Base-by-base conservation (phyloP, 2,797 vertebrate species). In the Limosa lapponica region DNA sequence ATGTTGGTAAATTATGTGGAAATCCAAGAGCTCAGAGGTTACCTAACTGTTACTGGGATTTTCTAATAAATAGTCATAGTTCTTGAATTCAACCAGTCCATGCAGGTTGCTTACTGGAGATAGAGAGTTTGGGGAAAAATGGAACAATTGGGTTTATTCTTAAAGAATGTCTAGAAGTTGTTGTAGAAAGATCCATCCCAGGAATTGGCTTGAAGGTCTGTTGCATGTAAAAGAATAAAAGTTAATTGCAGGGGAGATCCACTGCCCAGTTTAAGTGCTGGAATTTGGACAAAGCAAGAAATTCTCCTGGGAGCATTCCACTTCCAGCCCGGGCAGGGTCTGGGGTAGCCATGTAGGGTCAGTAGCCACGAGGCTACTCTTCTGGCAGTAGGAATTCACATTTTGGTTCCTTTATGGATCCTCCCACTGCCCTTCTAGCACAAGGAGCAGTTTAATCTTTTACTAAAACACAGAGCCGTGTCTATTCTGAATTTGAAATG, bases 381-480 rank as follows among this genome's bases (percentile, higher is more conserved):
- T 6, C 11, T 3, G 34, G n/a, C 39, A n/a, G 55, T 55, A 58
- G 57, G 15, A 93, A 65, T 59, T 54, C 24, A 16, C 3, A 0
- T 16, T 22, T 30, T 17, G 37, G 24, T 4, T 16, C 49, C 39
- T 15, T 25, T 23, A 12, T 4, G n/a, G 32, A 49, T 5, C 41
- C 2, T 58, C 7, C 30, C 10, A 1, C 30, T 30, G 14, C 23
- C 57, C 44, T 89, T 44, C 34, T 12, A 44, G 49, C 6, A 3
- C 37, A 24, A 82, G 41, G 34, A 5, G 9, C 4, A 19, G 19
- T 9, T 62, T 11, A 30, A 46, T 6, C 16, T 58, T 46, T 36
- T 20, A 10, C 14, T 36, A 18, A 51, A 72, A n/a, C 25, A 24
- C 30, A 22, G 51, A n/a, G 24, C 57, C 0, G 0, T 14, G 23